These are phyloP conservation scores for Coregonus clupeaformis DNA, from an alignment of 2,113 vertebrate species.

Conservation along the genomic window DNA sequence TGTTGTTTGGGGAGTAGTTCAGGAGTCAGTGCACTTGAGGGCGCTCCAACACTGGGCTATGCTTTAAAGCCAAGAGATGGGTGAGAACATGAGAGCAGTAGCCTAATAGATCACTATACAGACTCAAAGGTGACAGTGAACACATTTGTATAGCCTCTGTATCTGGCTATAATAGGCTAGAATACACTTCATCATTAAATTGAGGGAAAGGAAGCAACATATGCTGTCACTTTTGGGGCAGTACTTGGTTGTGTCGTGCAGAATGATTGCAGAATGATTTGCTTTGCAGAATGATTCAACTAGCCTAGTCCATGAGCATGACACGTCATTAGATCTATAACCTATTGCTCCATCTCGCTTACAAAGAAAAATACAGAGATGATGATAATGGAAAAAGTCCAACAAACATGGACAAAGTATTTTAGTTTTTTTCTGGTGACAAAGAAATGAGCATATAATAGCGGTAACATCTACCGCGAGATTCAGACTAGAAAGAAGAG, in stretches of 20 bases:
- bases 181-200: background rate
- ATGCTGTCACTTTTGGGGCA: background rate
- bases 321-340: no score
- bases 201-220: background rate
- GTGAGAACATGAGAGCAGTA: background rate
- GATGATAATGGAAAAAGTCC: no score
- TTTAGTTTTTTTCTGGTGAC: no score
- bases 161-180: background rate
- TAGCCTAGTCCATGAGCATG: no score
- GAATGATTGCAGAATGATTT: no score
- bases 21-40: background rate
- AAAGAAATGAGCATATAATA: background rate
- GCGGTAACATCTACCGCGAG: background rate
- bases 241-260: no score
- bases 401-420: no score
- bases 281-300: no score
- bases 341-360: no score
- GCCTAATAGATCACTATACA: background rate
- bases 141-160: background rate
- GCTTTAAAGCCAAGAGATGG: background rate
- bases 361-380: no score
- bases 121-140: background rate
- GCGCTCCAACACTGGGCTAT: background rate
- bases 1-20: background rate
- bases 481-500: slow-evolving; percentile 43